A percentile compares a stretch with the other conserved stretches of the same genome.
phyloP scores from a whole-genome alignment of 2,113 vertebrate genomes.

The Circaetus gallicus region DNA sequence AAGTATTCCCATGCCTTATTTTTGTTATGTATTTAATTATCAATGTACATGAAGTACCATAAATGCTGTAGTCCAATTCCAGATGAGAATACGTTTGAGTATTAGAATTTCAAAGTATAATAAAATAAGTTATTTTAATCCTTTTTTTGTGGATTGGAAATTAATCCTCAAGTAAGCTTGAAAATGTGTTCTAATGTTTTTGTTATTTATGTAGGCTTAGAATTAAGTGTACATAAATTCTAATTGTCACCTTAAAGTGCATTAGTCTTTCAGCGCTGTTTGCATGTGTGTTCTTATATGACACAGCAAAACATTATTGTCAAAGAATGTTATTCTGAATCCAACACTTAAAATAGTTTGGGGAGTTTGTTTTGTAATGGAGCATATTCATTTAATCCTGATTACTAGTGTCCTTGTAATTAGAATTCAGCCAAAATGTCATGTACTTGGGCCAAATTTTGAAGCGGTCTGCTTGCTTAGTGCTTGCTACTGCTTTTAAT shows the following conservation, averaged over 20 bases:
- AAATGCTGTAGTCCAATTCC: neutral
- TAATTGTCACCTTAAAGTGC: neutral
- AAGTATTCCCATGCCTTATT: neutral
- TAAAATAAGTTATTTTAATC: neutral
- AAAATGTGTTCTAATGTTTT: neutral
- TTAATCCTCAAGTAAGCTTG: neutral
- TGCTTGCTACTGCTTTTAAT: neutral
- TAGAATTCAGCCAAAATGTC: neutral
- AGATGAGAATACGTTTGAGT: neutral
- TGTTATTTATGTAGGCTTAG: neutral
- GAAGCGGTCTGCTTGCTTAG: neutral
- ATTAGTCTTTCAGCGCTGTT: neutral
- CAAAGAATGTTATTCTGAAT: neutral
- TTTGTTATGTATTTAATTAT: neutral
- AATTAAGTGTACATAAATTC: slow-evolving; percentile 11
- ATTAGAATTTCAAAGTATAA: neutral
- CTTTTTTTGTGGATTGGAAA: neutral
- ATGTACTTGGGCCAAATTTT: neutral
- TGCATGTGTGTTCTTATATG: neutral
- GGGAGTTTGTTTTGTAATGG: neutral
- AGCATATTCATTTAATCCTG: neutral
- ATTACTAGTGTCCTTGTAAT: neutral
- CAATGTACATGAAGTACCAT: neutral
- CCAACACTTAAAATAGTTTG: neutral
- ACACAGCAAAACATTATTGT: neutral